phyloP scores from a whole-genome alignment of 2,113 vertebrate species.

The Colossoma macropomum region DNA sequence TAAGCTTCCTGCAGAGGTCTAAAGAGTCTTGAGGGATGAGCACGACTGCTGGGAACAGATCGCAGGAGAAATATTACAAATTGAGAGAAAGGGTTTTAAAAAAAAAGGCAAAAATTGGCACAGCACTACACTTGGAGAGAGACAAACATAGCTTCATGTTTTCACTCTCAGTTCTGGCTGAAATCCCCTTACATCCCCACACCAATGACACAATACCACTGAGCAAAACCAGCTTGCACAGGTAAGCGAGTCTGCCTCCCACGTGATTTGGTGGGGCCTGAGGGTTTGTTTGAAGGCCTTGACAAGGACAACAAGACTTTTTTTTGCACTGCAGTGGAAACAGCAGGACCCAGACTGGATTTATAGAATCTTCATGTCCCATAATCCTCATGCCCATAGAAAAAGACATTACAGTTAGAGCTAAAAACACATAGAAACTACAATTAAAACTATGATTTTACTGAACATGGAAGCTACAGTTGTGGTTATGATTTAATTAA shows the following conservation, averaged over 20 bases:
- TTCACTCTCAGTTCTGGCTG: not conserved
- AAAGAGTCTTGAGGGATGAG: not conserved
- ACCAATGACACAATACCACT: not conserved
- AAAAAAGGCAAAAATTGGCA: not conserved
- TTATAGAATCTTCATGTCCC: not conserved
- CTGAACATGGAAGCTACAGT: not conserved
- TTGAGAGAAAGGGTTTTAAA: not conserved
- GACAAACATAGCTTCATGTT: not conserved
- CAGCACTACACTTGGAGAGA: not conserved
- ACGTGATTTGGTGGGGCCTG: slow-evolving; percentile 18
- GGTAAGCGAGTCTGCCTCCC: slow-evolving; percentile 18
- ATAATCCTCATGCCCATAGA: not conserved
- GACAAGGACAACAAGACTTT: slow-evolving; percentile 58
- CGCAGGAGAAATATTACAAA: not conserved
- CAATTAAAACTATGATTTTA: not conserved
- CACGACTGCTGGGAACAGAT: slow-evolving; percentile 10
- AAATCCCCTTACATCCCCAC: slow-evolving; percentile 22
- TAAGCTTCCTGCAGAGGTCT: not conserved
- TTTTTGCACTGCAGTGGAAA: slow-evolving; percentile 49
- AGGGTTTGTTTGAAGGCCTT: slow-evolving; percentile 60
- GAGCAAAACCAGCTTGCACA: slow-evolving; percentile 3
- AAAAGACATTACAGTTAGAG: not conserved
- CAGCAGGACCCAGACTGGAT: slow-evolving; percentile 12
- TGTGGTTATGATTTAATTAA: too few relatives aligned
- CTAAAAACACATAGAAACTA: not conserved